These are phyloP conservation scores for Mus minutoides DNA, from an alignment of 2,797 vertebrate genomes.

Conservation along the genomic window DNA sequence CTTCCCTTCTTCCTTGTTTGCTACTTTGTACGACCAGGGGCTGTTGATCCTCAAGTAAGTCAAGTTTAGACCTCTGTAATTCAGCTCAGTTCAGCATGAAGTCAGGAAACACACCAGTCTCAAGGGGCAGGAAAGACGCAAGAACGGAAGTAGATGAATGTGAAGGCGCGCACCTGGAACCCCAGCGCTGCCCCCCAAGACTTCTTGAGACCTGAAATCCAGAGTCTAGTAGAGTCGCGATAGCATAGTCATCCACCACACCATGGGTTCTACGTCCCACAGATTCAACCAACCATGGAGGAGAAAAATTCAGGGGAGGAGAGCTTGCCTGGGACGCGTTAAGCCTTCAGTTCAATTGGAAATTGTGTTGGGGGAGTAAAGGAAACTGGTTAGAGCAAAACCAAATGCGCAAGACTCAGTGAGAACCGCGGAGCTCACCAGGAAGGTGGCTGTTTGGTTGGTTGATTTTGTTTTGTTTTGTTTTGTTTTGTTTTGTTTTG, in stretches of 20 bases:
- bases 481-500: not conserved
- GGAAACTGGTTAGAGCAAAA: not conserved
- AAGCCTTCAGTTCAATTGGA: not conserved
- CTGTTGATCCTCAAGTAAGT: not conserved
- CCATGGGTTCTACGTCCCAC: not conserved
- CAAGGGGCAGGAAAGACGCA: not conserved
- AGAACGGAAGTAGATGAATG: not conserved
- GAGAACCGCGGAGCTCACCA: not conserved
- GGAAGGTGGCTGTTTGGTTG: not conserved
- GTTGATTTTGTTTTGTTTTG: too few relatives aligned
- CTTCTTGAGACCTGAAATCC: not conserved
- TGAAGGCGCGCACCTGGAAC: not conserved
- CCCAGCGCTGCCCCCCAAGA: not conserved
- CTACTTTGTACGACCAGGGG: not conserved
- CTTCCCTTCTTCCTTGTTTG: not conserved
- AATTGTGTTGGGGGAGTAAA: not conserved
- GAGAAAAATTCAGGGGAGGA: not conserved
- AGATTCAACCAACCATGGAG: not conserved
- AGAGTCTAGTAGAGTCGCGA: not conserved
- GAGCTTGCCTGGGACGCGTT: not conserved
- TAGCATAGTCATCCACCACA: not conserved
- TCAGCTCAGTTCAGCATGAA: not conserved
- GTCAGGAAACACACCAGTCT: not conserved
- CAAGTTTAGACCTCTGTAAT: not conserved
- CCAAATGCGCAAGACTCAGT: not conserved